Evolutionary conservation across 2,113 vertebrate species (phyloP).

Genomic region (Alethe castanea): DNA sequence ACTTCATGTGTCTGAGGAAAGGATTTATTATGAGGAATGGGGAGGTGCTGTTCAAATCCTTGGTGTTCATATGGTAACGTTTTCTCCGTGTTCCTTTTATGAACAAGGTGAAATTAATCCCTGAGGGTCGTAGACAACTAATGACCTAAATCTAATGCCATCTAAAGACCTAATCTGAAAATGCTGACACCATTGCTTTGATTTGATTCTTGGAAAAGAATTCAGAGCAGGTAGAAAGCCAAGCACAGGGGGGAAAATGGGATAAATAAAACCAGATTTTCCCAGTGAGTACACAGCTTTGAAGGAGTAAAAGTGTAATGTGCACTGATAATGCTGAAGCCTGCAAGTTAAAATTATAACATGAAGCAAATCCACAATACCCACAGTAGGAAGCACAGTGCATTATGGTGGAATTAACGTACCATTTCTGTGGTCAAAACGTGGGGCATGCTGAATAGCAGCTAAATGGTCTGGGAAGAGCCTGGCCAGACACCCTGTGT

Average conservation of each 20-base stretch:
- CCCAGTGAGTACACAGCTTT: rapidly evolving
- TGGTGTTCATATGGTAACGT: rapidly evolving
- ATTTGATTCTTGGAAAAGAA: neutral
- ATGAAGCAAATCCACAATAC: neutral
- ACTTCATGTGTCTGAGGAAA: neutral
- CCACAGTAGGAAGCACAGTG: neutral
- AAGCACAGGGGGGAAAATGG: neutral
- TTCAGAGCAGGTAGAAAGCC: neutral
- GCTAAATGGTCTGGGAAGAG: neutral
- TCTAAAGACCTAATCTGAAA: neutral
- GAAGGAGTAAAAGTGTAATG: neutral
- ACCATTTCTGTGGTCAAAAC: neutral
- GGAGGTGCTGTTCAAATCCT: neutral
- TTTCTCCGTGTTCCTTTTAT: neutral
- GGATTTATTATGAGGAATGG: neutral
- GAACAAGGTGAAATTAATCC: neutral
- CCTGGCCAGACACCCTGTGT: neutral
- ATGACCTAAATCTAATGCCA: neutral
- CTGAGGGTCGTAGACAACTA: neutral
- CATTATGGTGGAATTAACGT: neutral
- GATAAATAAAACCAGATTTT: neutral
- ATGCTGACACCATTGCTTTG: neutral
- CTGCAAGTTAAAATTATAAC: neutral
- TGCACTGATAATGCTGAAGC: neutral
- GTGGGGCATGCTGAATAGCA: neutral